Evolutionary conservation across 2,113 vertebrate species (phyloP).

Genomic region (Delphinapterus leucas): DNA sequence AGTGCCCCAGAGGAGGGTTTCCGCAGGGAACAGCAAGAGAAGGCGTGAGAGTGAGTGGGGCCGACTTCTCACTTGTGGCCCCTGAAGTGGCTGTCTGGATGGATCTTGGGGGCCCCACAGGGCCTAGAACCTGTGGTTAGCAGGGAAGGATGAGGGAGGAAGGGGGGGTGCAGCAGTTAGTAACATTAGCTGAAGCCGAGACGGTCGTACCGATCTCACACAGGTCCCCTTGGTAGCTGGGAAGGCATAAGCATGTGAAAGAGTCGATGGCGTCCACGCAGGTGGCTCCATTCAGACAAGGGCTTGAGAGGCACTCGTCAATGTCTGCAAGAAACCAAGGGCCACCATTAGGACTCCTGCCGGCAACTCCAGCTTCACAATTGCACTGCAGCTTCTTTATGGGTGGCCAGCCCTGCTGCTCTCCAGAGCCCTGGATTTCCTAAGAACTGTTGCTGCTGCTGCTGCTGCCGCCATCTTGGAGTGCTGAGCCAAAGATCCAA

Average conservation of each 20-base stretch:
- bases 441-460: slow-evolving; percentile 67
- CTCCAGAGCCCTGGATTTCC: slow-evolving; percentile 45
- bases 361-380: slow-evolving; percentile 65
- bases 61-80: not conserved
- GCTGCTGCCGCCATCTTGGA: slow-evolving; percentile 48
- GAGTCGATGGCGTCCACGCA: slow-evolving; percentile 92
- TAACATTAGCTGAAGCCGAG: slow-evolving; percentile 93
- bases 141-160: not conserved
- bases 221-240: slow-evolving; percentile 97
- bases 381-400: slow-evolving; percentile 51
- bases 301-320: slow-evolving; percentile 96
- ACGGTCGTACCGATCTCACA: slow-evolving; percentile 96
- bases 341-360: slow-evolving; percentile 87
- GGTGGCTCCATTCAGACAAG: slow-evolving; percentile 98
- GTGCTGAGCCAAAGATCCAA: not conserved
- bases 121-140: slow-evolving; percentile 43
- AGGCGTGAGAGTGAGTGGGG: not conserved
- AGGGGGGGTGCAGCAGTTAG: slow-evolving; percentile 81
- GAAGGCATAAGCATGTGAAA: slow-evolving; percentile 99
- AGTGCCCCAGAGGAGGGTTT: not conserved
- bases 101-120: not conserved
- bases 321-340: slow-evolving; percentile 97
- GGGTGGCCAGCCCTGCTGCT: slow-evolving; percentile 7
- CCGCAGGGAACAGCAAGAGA: not conserved
- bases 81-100: not conserved